These are phyloP conservation scores for Eulemur albifrons DNA, from an alignment of 2,797 vertebrate species.

Conservation along the genomic window DNA sequence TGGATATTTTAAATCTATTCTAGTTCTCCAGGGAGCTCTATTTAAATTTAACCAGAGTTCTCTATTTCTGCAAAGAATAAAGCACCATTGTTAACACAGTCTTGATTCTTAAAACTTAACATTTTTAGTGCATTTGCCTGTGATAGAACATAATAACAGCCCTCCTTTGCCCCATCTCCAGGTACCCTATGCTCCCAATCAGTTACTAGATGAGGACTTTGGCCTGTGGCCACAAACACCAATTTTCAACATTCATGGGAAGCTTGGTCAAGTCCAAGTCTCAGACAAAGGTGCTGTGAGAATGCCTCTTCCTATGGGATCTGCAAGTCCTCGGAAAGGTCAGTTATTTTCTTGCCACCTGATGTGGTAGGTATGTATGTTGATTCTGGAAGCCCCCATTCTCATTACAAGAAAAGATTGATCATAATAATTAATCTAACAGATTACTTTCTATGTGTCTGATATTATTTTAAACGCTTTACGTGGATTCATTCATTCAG, in stretches of 20 bases:
- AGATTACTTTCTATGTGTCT: background rate
- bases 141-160: background rate
- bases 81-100: background rate
- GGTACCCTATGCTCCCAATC: background rate
- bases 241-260: background rate
- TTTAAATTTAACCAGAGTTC: background rate
- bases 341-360: background rate
- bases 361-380: background rate
- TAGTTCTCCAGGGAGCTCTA: background rate
- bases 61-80: background rate
- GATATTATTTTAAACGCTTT: slow-evolving; percentile 7
- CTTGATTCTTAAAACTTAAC: background rate
- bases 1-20: background rate
- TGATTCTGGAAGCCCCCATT: slow-evolving; percentile 36
- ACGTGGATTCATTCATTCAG: background rate
- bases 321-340: background rate
- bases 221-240: background rate
- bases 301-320: background rate
- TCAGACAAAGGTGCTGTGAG: background rate
- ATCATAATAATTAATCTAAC: background rate
- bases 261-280: background rate
- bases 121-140: background rate
- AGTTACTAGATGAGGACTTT: background rate
- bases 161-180: background rate
- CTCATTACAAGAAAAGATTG: background rate